Evolutionary conservation across 1,140 invertebrate species (phyloP).

Genomic region (Drosophila setifemur): DNA sequence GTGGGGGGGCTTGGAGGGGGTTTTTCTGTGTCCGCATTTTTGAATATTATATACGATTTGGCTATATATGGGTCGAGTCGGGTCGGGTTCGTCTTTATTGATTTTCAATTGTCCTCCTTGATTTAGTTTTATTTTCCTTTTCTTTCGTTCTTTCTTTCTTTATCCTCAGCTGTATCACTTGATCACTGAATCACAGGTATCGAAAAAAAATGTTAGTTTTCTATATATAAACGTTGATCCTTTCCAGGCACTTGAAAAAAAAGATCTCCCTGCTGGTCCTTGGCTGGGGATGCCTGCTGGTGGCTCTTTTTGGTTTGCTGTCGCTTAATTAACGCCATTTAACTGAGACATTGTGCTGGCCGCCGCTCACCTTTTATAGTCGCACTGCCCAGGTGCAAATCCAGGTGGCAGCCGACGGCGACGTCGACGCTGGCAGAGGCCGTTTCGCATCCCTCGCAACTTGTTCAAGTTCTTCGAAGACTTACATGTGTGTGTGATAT

Average conservation of each 20-base stretch:
- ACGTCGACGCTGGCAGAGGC: slow-evolving; percentile 10
- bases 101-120: slow-evolving; percentile 34
- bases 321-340: slow-evolving; percentile 72
- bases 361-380: slow-evolving; percentile 69
- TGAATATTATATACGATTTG: slow-evolving; percentile 62
- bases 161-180: slow-evolving; percentile 26
- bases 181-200: neutral
- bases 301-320: slow-evolving; percentile 4
- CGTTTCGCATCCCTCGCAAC: slow-evolving; percentile 39
- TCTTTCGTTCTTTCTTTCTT: too few species aligned
- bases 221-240: neutral
- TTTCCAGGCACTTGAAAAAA: slow-evolving; percentile 7
- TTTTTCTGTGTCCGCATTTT: slow-evolving; percentile 30
- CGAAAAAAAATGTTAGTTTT: slow-evolving; percentile 33
- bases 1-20: neutral
- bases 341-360: slow-evolving; percentile 71
- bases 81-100: slow-evolving; percentile 1
- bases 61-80: slow-evolving; percentile 3
- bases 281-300: neutral
- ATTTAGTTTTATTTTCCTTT: too few species aligned
- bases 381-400: slow-evolving; percentile 8
- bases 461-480: slow-evolving; percentile 36
- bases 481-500: slow-evolving; percentile 58
- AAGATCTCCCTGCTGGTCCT: neutral
- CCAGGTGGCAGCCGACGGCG: neutral